Evolutionary conservation across 2,113 vertebrate genomes (phyloP).

Genomic region (Leptobrachium ailaonicum): DNA sequence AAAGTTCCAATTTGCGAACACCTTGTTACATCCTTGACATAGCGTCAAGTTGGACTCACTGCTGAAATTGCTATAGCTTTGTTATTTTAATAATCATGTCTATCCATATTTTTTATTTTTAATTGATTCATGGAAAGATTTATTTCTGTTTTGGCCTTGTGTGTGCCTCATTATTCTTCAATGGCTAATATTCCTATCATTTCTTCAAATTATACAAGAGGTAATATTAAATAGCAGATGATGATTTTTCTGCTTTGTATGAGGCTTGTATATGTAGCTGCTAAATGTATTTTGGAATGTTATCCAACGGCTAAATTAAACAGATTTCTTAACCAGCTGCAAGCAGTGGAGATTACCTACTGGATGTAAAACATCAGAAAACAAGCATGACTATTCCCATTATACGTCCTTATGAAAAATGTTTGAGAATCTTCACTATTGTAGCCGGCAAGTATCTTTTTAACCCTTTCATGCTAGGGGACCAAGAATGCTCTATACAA

Average conservation of each 20-base stretch:
- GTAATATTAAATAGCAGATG: neutral
- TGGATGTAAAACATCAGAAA: neutral
- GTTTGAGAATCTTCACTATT: conserved; percentile 5
- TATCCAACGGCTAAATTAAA: neutral
- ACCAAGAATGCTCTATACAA: neutral
- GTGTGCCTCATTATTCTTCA: too few relatives aligned
- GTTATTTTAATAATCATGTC: too few relatives aligned
- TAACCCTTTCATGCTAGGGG: conserved; percentile 2
- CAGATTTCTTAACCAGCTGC: neutral
- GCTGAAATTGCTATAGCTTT: too few relatives aligned
- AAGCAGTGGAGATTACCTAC: neutral
- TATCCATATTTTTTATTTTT: too few relatives aligned
- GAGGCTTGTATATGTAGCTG: neutral
- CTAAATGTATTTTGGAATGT: neutral
- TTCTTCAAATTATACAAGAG: neutral
- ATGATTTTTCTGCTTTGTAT: neutral
- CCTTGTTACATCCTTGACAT: too few relatives aligned
- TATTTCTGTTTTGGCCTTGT: too few relatives aligned
- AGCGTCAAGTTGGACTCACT: too few relatives aligned
- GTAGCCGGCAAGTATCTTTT: neutral
- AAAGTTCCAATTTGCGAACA: too few relatives aligned
- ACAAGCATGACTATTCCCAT: too few relatives aligned
- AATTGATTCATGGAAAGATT: too few relatives aligned
- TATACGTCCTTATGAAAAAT: neutral
- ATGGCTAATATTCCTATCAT: too few relatives aligned